A percentile compares a stretch with the other conserved stretches of the same genome.
Conservation (phyloP, 1,140 invertebrate genomes). For the Pinna nobilis region DNA sequence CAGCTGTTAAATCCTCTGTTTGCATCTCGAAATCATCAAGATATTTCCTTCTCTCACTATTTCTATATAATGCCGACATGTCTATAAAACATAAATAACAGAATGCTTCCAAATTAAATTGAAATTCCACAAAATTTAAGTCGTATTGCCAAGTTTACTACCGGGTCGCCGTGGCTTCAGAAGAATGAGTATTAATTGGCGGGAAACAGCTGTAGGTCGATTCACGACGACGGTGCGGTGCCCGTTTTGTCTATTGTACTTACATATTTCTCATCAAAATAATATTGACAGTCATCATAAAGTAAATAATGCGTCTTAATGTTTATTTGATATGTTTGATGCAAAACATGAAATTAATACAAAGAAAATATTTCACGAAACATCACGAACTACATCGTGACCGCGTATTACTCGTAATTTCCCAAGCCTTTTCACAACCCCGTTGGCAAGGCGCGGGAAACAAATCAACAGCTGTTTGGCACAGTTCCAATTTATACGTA, state of each 20-base stretch:
- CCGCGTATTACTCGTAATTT: constrained; percentile 41
- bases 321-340: not conserved
- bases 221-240: constrained; percentile 52
- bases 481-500: constrained; percentile 37
- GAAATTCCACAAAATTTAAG: constrained; percentile 8
- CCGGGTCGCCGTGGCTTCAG: constrained; percentile 53
- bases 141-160: constrained; percentile 46
- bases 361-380: constrained; percentile 45
- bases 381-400: constrained; percentile 55
- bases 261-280: not conserved
- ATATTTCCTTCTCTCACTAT: constrained; percentile 50
- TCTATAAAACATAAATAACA: constrained; percentile 10
- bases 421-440: constrained; percentile 38
- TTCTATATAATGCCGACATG: constrained; percentile 59
- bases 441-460: constrained; percentile 69
- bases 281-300: not conserved
- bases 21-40: constrained; percentile 52
- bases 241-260: not conserved
- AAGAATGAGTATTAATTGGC: constrained; percentile 71
- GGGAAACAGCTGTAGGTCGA: constrained; percentile 70
- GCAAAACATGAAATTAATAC: not conserved
- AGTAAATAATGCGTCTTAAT: not conserved
- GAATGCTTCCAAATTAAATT: constrained; percentile 15
- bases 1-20: constrained; percentile 59
- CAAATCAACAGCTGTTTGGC: constrained; percentile 59